Evolutionary conservation across 2,797 vertebrate species (phyloP).

Genomic region (Pangasius sanitwongsei): DNA sequence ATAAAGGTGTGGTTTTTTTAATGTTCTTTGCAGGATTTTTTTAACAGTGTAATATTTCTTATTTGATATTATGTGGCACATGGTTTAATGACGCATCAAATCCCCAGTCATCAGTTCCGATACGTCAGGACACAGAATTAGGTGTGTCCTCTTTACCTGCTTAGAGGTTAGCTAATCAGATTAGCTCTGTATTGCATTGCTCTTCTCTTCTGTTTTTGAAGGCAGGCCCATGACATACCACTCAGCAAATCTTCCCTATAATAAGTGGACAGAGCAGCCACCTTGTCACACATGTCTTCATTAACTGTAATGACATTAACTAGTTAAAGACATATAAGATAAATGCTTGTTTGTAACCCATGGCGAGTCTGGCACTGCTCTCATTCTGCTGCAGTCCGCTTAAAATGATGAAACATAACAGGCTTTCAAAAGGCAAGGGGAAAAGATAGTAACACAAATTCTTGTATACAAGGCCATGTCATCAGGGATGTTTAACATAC

Average conservation of each 20-base stretch:
- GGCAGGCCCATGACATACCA: slow-evolving; percentile 32
- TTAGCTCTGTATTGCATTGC: slow-evolving; percentile 13
- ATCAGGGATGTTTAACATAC: slow-evolving; percentile 3
- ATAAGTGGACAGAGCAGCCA: neutral
- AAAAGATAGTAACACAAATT: slow-evolving; percentile 29
- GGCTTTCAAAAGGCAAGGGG: slow-evolving; percentile 21
- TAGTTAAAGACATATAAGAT: slow-evolving; percentile 26
- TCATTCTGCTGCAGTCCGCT: neutral
- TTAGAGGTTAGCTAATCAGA: slow-evolving; percentile 9
- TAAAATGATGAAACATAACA: slow-evolving; percentile 17
- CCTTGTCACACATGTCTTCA: slow-evolving; percentile 4
- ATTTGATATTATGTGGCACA: slow-evolving; percentile 9
- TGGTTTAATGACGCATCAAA: slow-evolving; percentile 37
- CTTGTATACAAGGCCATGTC: neutral
- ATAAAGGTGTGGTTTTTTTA: neutral
- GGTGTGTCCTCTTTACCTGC: neutral
- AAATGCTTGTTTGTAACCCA: slow-evolving; percentile 7
- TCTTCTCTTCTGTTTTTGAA: neutral
- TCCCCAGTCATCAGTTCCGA: slow-evolving; percentile 8
- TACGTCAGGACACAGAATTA: neutral
- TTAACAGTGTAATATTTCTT: neutral
- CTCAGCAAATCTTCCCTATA: slow-evolving; percentile 10
- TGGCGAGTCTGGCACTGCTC: neutral
- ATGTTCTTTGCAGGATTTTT: neutral
- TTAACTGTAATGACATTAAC: slow-evolving; percentile 42